phyloP scores from a whole-genome alignment of 2,113 vertebrate genomes.

The Nyctereutes procyonoides region DNA sequence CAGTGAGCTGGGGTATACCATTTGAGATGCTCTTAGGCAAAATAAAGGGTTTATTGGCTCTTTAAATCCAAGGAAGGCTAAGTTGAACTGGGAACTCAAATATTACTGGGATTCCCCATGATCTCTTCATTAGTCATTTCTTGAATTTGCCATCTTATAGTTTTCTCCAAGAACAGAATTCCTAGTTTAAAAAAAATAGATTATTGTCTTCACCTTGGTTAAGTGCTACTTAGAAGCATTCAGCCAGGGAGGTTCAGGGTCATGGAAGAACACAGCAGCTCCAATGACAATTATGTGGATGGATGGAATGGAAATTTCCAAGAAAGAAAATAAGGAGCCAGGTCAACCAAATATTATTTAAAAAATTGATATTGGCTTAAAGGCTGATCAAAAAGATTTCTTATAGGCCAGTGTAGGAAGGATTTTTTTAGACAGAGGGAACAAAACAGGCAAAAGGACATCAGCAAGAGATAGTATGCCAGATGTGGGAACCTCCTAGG shows the following conservation, averaged over 20 bases:
- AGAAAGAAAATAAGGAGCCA: neutral
- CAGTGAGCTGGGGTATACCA: neutral
- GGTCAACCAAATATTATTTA: neutral
- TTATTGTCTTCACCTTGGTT: neutral
- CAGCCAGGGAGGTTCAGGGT: neutral
- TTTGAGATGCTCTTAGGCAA: neutral
- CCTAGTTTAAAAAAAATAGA: neutral
- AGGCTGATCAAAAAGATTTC: neutral
- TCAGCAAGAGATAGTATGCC: neutral
- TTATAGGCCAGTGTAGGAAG: neutral
- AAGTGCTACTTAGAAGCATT: neutral
- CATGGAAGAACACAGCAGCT: neutral
- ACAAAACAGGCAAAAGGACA: neutral
- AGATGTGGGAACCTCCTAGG: neutral
- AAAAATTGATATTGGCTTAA: neutral
- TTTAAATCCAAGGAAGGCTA: neutral
- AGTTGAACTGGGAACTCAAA: neutral
- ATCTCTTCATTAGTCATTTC: neutral
- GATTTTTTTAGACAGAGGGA: neutral
- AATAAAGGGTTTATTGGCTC: neutral
- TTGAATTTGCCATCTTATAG: neutral
- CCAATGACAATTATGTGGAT: neutral
- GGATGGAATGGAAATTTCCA: neutral
- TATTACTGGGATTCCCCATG: neutral
- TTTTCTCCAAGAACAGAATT: conserved; percentile 24